Evolutionary conservation across 2,797 vertebrate species (phyloP).

Genomic region (Eulemur albifrons): DNA sequence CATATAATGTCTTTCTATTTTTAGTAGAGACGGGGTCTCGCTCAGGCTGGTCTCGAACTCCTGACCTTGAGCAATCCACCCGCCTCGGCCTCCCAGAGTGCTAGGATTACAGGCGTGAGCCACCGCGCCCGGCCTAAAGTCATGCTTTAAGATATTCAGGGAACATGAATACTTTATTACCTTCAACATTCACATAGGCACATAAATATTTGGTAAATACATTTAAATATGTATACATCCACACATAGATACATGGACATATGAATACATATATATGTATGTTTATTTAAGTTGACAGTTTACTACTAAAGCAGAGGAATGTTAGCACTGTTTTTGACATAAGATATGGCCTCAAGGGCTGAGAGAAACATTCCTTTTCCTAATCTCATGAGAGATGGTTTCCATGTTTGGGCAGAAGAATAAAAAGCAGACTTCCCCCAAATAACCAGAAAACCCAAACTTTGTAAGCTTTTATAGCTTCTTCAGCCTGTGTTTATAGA

Average conservation of each 20-base stretch:
- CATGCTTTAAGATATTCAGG: neutral
- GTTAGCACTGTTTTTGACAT: neutral
- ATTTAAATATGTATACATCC: neutral
- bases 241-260: neutral
- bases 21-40: no score
- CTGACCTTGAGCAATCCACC: no score
- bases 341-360: neutral
- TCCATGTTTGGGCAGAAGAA: neutral
- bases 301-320: neutral
- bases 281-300: neutral
- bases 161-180: neutral
- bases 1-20: no score
- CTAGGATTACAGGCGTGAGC: no score
- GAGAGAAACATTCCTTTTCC: neutral
- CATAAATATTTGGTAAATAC: neutral
- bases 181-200: neutral
- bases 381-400: neutral
- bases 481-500: neutral
- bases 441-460: neutral
- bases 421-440: neutral
- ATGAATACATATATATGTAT: neutral
- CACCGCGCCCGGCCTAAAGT: no score
- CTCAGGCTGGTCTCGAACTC: no score
- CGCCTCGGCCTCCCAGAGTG: no score
- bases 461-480: neutral